Conservation (phyloP, 2,797 vertebrate species). For the Moxostoma hubbsi region DNA sequence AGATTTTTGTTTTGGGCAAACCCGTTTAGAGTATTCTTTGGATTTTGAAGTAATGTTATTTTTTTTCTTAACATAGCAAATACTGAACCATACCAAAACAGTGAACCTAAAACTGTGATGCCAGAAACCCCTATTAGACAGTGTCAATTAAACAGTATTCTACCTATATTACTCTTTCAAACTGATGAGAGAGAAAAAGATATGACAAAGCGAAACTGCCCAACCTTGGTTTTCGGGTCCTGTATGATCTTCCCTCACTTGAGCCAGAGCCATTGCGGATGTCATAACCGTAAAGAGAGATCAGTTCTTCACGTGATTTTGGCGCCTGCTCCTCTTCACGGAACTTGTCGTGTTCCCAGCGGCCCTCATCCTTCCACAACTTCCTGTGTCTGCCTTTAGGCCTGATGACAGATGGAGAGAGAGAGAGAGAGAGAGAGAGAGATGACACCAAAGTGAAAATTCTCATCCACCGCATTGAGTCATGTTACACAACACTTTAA, state of each 20-base stretch:
- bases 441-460: not conserved
- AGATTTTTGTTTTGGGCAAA: too few relatives aligned
- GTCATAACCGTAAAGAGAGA: constrained; percentile 95
- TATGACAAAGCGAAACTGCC: not conserved
- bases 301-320: constrained; percentile 93
- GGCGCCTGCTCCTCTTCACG: constrained; percentile 97
- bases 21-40: too few relatives aligned
- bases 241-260: constrained; percentile 80
- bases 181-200: too few relatives aligned
- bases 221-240: constrained; percentile 88
- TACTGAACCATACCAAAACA: too few relatives aligned
- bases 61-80: too few relatives aligned
- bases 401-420: constrained; percentile 66
- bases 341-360: constrained; percentile 95
- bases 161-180: too few relatives aligned
- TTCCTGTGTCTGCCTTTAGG: constrained; percentile 93
- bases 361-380: constrained; percentile 96
- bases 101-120: too few relatives aligned
- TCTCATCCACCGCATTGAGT: not conserved
- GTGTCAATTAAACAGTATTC: too few relatives aligned
- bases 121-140: too few relatives aligned
- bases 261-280: constrained; percentile 87
- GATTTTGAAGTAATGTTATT: too few relatives aligned
- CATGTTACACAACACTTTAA: too few relatives aligned
- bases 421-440: too few relatives aligned